Conservation (phyloP, 1,140 invertebrate genomes). For the Globodera rostochiensis region DNA sequence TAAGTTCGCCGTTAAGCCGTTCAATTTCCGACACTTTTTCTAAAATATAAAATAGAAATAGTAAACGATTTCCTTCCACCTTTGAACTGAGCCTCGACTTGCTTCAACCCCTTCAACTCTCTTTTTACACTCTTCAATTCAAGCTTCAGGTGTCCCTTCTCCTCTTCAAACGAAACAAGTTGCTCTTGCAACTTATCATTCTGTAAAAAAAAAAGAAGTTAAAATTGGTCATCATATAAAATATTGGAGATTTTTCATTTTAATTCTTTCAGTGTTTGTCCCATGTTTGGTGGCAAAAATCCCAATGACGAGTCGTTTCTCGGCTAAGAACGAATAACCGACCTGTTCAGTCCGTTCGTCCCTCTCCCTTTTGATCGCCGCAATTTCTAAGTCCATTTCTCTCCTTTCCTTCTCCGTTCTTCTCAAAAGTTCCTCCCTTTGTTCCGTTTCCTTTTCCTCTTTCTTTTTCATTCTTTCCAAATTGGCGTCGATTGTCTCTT, state of each 20-base stretch:
- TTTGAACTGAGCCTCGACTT: not conserved
- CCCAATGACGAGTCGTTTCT: no score
- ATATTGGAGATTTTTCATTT: no score
- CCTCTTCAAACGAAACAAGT: not conserved
- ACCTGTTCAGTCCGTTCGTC: not conserved
- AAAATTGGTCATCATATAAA: no score
- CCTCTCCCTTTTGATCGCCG: not conserved
- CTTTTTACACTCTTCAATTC: conserved; percentile 24
- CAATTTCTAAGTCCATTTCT: not conserved
- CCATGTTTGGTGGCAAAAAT: no score
- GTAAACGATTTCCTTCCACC: not conserved
- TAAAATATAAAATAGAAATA: not conserved
- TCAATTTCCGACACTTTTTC: conserved; percentile 15
- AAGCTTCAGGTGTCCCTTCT: conserved; percentile 7
- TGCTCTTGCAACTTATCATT: not conserved
- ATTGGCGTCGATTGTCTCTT: no score
- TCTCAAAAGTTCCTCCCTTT: no score
- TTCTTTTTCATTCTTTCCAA: no score
- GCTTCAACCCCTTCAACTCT: conserved; percentile 9
- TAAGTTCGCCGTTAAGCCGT: not conserved
- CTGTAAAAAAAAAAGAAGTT: not conserved
- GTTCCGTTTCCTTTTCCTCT: no score
- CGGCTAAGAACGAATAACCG: no score
- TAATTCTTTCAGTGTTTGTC: no score
- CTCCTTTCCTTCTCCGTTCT: not conserved